Conservation (phyloP, 2,113 vertebrate genomes). For the Oncorhynchus nerka region DNA sequence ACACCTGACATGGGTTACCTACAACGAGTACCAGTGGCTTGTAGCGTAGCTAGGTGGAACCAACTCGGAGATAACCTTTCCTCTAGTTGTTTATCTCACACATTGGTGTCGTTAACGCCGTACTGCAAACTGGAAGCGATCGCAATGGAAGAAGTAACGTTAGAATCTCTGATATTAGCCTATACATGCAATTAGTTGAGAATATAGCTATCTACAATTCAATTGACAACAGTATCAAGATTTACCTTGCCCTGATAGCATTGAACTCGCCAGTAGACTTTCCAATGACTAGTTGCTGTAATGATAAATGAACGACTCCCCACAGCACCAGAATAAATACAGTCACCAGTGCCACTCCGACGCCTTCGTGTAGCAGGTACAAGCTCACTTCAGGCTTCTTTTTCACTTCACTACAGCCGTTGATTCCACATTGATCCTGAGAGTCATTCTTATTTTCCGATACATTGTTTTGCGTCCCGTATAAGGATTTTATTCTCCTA, state of each 20-base stretch:
- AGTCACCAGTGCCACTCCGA: constrained; percentile 58
- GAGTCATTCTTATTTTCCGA: constrained; percentile 21
- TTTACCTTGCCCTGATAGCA: constrained; percentile 72
- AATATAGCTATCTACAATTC: background rate
- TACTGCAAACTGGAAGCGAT: background rate
- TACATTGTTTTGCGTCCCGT: constrained; percentile 32
- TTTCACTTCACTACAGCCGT: constrained; percentile 58
- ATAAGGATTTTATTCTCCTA: constrained; percentile 62
- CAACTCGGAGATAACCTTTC: constrained; percentile 5
- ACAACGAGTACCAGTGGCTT: constrained; percentile 28
- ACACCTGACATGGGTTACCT: constrained; percentile 8
- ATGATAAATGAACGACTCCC: constrained; percentile 73
- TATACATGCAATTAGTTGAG: background rate
- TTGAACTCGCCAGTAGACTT: constrained; percentile 70
- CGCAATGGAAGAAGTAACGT: too few species aligned
- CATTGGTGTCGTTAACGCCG: background rate
- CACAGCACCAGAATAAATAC: constrained; percentile 72
- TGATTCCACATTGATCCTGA: constrained; percentile 35
- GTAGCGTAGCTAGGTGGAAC: constrained; percentile 34
- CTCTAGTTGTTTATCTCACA: too few species aligned
- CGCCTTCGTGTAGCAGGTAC: constrained; percentile 65
- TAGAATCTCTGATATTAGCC: too few species aligned
- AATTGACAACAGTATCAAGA: background rate
- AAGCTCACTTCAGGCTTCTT: constrained; percentile 66
- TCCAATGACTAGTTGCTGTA: constrained; percentile 73